These are phyloP conservation scores for Geopemphigus sp. DNA, from an alignment of 1,140 invertebrate genomes.

Conservation along the genomic window DNA sequence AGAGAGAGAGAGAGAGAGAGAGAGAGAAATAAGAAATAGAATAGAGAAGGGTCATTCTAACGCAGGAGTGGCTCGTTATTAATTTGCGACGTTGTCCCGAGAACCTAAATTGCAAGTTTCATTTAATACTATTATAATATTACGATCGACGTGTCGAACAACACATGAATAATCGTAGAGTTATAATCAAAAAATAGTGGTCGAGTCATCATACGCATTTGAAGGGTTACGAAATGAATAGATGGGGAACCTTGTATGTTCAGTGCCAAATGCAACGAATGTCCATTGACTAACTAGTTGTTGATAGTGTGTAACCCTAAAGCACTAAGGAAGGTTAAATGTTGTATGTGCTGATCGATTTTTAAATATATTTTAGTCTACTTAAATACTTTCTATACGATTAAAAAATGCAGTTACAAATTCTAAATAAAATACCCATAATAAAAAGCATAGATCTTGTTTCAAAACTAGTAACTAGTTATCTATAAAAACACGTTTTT, in stretches of 20 bases:
- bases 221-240: constrained; percentile 23
- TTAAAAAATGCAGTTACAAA: no score
- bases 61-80: constrained; percentile 8
- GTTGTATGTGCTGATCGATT: no score
- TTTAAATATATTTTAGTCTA: no score
- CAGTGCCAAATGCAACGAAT: not conserved
- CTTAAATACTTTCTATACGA: no score
- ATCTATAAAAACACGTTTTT: no score
- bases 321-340: not conserved
- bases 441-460: no score
- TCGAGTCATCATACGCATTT: not conserved
- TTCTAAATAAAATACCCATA: no score
- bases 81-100: not conserved
- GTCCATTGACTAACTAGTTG: not conserved
- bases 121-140: constrained; percentile 5
- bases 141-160: not conserved
- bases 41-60: constrained; percentile 24
- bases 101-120: not conserved
- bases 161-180: not conserved
- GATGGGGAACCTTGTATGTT: not conserved
- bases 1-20: no score
- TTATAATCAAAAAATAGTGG: constrained; percentile 4
- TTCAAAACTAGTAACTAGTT: no score
- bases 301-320: not conserved
- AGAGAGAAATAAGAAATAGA: not conserved